Conservation (phyloP, 2,113 vertebrate genomes). For the Dicrurus megarhynchus region DNA sequence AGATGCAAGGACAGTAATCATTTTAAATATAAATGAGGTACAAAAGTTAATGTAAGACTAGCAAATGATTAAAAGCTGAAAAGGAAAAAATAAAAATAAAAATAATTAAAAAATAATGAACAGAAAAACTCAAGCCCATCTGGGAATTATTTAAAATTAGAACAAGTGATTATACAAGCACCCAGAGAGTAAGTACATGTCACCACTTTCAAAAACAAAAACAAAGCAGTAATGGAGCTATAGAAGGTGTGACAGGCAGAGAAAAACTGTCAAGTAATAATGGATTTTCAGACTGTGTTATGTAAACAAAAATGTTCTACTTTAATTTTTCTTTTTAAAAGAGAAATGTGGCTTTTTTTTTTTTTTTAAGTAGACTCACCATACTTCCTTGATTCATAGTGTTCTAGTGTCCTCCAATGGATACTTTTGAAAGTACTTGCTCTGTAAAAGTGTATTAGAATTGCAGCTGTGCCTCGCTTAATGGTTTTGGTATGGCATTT, state of each 20-base stretch:
- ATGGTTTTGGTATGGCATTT: neutral
- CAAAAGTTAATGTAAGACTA: neutral
- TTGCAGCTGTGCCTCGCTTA: neutral
- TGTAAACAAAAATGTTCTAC: neutral
- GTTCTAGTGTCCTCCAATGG: constrained; percentile 79
- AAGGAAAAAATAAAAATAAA: neutral
- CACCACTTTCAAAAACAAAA: neutral
- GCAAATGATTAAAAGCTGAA: neutral
- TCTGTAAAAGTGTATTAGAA: neutral
- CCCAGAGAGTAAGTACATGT: neutral
- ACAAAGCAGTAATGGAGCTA: neutral
- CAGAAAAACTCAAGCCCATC: neutral
- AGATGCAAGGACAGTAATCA: neutral
- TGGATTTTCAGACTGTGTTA: neutral
- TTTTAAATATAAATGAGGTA: neutral
- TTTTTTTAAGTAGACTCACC: neutral
- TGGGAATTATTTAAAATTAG: neutral
- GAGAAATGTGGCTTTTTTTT: neutral
- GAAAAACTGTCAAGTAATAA: neutral
- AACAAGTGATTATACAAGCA: neutral
- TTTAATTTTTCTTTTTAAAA: neutral
- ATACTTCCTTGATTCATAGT: constrained; percentile 54
- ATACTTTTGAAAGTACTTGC: constrained; percentile 62
- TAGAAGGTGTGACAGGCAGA: neutral
- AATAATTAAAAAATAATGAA: neutral